A percentile compares a stretch with the other conserved stretches of the same genome.
Evolutionary conservation across 2,888 invertebrate genomes (phyloP).

Genomic region (Tinea semifulvella): DNA sequence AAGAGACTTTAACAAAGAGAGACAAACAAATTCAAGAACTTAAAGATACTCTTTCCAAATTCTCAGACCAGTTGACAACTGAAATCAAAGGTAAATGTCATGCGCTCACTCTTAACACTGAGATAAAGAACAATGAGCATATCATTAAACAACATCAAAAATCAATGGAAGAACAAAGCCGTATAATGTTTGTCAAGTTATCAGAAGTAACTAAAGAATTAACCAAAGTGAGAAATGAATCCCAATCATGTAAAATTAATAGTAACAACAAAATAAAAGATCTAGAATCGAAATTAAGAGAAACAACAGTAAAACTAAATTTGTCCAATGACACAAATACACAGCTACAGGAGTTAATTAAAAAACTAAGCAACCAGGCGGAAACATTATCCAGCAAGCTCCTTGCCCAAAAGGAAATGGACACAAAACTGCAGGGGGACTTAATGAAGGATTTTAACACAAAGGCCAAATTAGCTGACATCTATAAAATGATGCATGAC

Average conservation of each 20-base stretch:
- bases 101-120: conserved; percentile 80
- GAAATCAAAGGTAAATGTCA: conserved; percentile 86
- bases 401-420: conserved; percentile 76
- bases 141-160: conserved; percentile 84
- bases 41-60: conserved; percentile 71
- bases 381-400: conserved; percentile 76
- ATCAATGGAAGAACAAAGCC: conserved; percentile 83
- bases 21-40: conserved; percentile 78
- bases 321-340: conserved; percentile 74
- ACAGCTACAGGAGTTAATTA: conserved; percentile 74
- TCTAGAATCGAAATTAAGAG: conserved; percentile 78
- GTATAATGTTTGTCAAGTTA: conserved; percentile 80
- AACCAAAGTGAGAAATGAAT: conserved; percentile 78
- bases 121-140: conserved; percentile 82
- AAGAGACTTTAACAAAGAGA: conserved; percentile 76
- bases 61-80: conserved; percentile 77
- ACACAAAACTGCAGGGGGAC: conserved; percentile 77
- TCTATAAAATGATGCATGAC: conserved; percentile 84
- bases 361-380: conserved; percentile 71
- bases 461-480: conserved; percentile 82
- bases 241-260: conserved; percentile 80
- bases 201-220: conserved; percentile 81
- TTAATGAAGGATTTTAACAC: conserved; percentile 84
- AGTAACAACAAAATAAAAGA: conserved; percentile 68
- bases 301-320: conserved; percentile 81